Evolutionary conservation across 1,140 invertebrate genomes (phyloP).

Genomic region (Maconellicoccus hirsutus): DNA sequence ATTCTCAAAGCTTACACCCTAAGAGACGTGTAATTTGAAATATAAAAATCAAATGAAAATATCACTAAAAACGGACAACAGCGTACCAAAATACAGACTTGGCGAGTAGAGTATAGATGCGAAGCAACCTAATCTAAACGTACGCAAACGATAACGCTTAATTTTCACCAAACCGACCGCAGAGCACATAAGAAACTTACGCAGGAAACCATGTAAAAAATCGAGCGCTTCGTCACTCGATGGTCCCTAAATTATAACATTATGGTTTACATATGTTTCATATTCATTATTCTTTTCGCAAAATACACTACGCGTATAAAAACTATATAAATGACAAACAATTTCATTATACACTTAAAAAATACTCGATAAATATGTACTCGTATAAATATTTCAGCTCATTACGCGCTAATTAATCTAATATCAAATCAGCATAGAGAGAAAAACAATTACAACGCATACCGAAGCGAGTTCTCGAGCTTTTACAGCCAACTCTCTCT

Average conservation of each 20-base stretch:
- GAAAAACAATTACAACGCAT: background rate
- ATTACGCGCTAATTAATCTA: background rate
- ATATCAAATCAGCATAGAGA: background rate
- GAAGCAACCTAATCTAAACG: background rate
- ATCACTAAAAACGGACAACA: conserved; percentile 3
- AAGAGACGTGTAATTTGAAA: background rate
- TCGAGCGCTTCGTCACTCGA: too few relatives aligned
- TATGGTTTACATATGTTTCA: too few relatives aligned
- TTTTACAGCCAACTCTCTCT: too few relatives aligned
- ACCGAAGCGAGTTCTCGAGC: too few relatives aligned
- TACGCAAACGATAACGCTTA: too few relatives aligned
- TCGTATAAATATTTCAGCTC: background rate
- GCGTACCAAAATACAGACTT: background rate
- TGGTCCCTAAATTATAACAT: too few relatives aligned
- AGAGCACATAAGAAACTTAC: too few relatives aligned
- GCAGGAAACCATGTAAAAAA: too few relatives aligned
- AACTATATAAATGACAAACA: too few relatives aligned
- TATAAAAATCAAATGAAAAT: background rate
- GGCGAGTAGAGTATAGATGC: background rate
- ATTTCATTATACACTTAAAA: background rate
- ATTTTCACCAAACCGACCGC: background rate
- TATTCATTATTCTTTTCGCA: too few relatives aligned
- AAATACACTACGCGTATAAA: background rate
- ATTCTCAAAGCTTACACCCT: background rate
- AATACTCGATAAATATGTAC: background rate